Evolutionary conservation across 2,888 invertebrate species (phyloP), one percentile per base, ranked within the genome.

Genomic region (Rapana venosa): DNA sequence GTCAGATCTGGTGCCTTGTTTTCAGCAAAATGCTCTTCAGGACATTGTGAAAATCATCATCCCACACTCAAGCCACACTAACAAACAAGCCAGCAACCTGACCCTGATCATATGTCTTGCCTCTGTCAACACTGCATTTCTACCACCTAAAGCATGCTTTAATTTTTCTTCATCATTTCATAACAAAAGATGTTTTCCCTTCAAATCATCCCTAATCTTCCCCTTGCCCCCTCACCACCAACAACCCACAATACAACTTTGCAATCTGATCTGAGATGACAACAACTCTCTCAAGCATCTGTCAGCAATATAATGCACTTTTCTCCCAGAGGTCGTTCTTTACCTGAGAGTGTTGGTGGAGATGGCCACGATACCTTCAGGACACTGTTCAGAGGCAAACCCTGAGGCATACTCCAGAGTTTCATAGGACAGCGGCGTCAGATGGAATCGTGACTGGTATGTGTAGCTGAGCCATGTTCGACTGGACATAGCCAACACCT

Each of bases 351-450:
- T 99, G 95, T 99, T 99, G 0, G 99, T 98, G 0, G 99, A 99
- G 96, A 99, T 99, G 0, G 99, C 99, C 0, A 99, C 99, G 93
- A 99, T 99, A 93, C 99, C 99, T 96, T 99, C 99, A 0, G 99
- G 98, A 97, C 99, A 99, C 96, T 99, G 99, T 96, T 99, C 99
- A 93, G 97, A 97, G 0, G 97, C 97, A 96, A 99, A 99, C 5
- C 99, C 99, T 0, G 99, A 98, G 0, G 99, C 99, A 96, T 98
- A 99, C 96, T 99, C 99, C 90, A 99, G 96, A 90, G 98, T 98
- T 96, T 99, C 99, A 95, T 99, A 99, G 0, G 99, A 99, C 0
- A 99, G 96, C 0, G 99, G 99, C 0, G 99, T 99, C 86, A 99
- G 97, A 96, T 99, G 99, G 94, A 97, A 97, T 74, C 97, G 97